Evolutionary conservation across 2,113 vertebrate species (phyloP).

Genomic region (Nanorana parkeri): DNA sequence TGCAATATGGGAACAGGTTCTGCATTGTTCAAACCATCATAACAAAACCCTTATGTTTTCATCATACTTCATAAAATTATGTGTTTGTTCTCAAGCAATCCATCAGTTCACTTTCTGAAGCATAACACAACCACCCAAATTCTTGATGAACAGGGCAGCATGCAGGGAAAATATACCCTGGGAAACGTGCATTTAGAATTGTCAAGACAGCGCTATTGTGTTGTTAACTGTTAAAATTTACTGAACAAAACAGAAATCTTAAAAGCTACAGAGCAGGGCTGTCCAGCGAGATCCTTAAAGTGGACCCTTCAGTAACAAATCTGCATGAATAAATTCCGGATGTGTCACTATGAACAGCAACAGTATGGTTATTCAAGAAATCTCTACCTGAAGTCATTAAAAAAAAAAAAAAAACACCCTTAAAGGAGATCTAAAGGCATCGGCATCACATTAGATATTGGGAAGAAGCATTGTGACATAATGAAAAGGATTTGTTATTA

Average conservation of each 20-base stretch:
- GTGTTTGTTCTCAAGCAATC: slow-evolving; percentile 62
- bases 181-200: slow-evolving; percentile 25
- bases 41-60: slow-evolving; percentile 69
- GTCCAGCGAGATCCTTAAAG: no score
- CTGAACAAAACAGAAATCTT: neutral
- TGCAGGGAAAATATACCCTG: slow-evolving; percentile 28
- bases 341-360: no score
- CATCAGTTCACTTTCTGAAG: slow-evolving; percentile 61
- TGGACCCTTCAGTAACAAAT: no score
- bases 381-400: no score
- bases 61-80: slow-evolving; percentile 69
- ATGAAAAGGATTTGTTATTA: no score
- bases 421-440: no score
- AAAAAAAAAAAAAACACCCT: no score
- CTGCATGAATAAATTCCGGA: no score
- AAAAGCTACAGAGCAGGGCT: no score
- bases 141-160: slow-evolving; percentile 62
- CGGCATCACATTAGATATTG: no score
- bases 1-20: slow-evolving; percentile 70
- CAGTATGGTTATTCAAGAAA: no score
- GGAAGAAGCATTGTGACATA: no score
- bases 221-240: slow-evolving; percentile 18
- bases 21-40: slow-evolving; percentile 65
- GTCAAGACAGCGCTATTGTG: slow-evolving; percentile 2
- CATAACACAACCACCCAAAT: slow-evolving; percentile 65